Conservation (phyloP, 2,113 vertebrate species). For the Helogale parvula region DNA sequence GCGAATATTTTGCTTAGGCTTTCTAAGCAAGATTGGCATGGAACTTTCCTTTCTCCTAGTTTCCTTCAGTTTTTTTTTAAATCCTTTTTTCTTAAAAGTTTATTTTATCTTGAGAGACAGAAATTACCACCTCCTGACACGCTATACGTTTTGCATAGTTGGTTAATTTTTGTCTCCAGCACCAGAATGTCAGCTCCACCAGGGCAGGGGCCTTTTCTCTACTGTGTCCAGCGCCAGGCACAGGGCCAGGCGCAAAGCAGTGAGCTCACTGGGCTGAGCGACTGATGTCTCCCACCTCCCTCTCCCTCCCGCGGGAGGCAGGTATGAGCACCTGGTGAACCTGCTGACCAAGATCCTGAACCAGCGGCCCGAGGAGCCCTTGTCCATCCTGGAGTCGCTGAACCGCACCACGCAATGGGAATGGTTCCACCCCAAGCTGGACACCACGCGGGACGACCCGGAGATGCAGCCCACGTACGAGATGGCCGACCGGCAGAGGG, state of each 20-base stretch:
- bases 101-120: not conserved
- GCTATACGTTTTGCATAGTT: not conserved
- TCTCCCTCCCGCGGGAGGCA: conserved; percentile 58
- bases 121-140: not conserved
- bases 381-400: conserved; percentile 89
- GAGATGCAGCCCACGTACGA: conserved; percentile 77
- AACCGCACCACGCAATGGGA: conserved; percentile 86
- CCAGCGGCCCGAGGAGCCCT: conserved; percentile 86
- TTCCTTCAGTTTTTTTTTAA: not conserved
- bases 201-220: not conserved
- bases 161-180: not conserved
- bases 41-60: not conserved
- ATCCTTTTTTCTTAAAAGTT: too few species aligned
- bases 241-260: not conserved
- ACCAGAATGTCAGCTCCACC: not conserved
- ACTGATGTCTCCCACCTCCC: not conserved
- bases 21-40: not conserved
- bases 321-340: conserved; percentile 90
- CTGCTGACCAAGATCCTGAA: conserved; percentile 89
- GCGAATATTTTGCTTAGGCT: not conserved
- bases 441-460: conserved; percentile 79
- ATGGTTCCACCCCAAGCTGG: conserved; percentile 81
- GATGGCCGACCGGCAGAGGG: conserved; percentile 86
- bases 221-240: not conserved
- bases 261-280: not conserved